Base-by-base conservation (phyloP, 2,113 vertebrate genomes). In the Alectura lathami region DNA sequence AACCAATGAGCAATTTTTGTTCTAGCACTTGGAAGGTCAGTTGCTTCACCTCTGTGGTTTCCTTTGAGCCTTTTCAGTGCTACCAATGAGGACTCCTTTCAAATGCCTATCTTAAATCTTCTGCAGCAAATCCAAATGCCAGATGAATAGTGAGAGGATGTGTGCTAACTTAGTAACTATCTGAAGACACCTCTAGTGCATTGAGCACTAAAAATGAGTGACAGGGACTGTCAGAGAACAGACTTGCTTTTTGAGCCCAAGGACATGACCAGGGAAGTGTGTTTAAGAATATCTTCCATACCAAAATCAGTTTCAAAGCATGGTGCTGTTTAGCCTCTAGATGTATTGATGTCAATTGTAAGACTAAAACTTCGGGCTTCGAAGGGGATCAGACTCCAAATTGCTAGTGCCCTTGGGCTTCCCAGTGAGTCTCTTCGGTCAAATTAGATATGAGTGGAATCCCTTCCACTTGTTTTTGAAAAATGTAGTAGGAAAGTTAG, bases 281-380 rank as follows among this genome's bases (percentile, higher is more conserved):
- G 57, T 88, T 96, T 79, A 62, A 6, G 18, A 93, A 74, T 73
- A 23, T 78, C 63, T 95, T 94, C 69, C 45, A 62, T 68, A 95
- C 87, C 84, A 84, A 95, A 94, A 47, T 86, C 6, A 29, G 57
- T 70, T 79, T 79, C 68, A 43, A 83, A 92, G 62, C 68, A 51
- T 4, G 36, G 76, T 88, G 89, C 93, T 94, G 1, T 85, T 73
- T 60, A 80, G 24, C 51, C 47, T 89, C 51, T 75, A 50, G 79
- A 47, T 75, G 48, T 36, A 45, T 38, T 79, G 42, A 12, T 75
- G 47, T 62, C 32, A 88, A 29, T 57, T 83, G 6, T 60, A 75
- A 62, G 53, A 77, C 26, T 79, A 78, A 73, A 88, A 34, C 54
- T 40, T 69, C 26, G 8, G 42, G 48, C 27, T 89, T 87, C 85